Evolutionary conservation across 2,888 invertebrate species (phyloP).

Genomic region (Hyposoter didymator): DNA sequence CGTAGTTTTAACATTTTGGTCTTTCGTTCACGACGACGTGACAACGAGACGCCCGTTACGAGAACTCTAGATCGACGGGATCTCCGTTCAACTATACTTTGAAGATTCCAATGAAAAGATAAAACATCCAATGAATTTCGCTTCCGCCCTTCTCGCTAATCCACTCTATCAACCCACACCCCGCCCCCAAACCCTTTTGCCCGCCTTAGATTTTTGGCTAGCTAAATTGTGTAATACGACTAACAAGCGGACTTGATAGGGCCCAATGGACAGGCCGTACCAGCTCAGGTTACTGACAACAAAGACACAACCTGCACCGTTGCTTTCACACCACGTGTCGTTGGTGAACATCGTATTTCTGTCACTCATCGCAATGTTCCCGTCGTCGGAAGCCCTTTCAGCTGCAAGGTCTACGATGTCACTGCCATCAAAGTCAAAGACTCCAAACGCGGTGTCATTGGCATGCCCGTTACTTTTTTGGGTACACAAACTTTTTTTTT

Average conservation of each 20-base stretch:
- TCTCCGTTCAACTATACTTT: constrained; percentile 46
- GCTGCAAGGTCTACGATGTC: constrained; percentile 97
- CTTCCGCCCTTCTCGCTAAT: constrained; percentile 19
- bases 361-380: constrained; percentile 93
- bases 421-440: constrained; percentile 97
- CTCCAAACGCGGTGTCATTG: constrained; percentile 93
- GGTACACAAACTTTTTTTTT: constrained; percentile 85
- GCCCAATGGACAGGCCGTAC: constrained; percentile 96
- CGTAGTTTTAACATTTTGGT: constrained; percentile 5
- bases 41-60: constrained; percentile 46
- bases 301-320: constrained; percentile 94
- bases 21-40: constrained; percentile 39
- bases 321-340: constrained; percentile 95
- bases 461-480: constrained; percentile 95
- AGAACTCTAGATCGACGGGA: constrained; percentile 47
- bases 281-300: constrained; percentile 94
- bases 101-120: constrained; percentile 22
- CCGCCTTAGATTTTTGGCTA: constrained; percentile 71
- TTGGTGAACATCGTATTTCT: constrained; percentile 96
- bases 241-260: constrained; percentile 87
- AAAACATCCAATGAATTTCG: not conserved
- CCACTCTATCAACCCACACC: not conserved
- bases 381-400: constrained; percentile 96
- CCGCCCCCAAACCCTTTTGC: constrained; percentile 65
- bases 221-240: constrained; percentile 81